phyloP scores from a whole-genome alignment of 2,113 vertebrate genomes.

The Chascanopsetta lugubris region DNA sequence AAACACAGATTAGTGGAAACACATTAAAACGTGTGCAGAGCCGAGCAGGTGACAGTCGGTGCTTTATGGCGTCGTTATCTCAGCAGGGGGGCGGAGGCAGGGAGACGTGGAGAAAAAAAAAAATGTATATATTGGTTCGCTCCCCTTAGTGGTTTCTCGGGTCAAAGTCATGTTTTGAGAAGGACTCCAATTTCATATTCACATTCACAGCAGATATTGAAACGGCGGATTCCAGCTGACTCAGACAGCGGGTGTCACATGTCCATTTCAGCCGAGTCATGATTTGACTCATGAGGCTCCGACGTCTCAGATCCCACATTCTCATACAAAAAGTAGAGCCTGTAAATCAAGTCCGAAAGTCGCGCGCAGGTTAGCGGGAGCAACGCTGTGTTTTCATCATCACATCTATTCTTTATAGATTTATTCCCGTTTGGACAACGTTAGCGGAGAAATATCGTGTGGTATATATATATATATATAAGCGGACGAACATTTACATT shows the following conservation, averaged over 20 bases:
- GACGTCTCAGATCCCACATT: constrained; percentile 1
- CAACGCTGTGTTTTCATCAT: constrained; percentile 22
- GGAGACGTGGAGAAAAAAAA: constrained; percentile 2
- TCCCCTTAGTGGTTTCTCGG: too few species aligned
- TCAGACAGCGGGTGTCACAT: constrained; percentile 6
- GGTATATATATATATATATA: too few species aligned
- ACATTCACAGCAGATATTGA: constrained; percentile 39
- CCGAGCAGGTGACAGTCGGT: constrained; percentile 6
- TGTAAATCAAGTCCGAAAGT: constrained; percentile 42
- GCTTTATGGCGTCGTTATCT: constrained; percentile 25
- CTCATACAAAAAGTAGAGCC: constrained; percentile 42
- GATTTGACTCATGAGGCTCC: constrained; percentile 25
- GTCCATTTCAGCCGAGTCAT: neutral
- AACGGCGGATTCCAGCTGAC: constrained; percentile 18
- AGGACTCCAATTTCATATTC: constrained; percentile 26
- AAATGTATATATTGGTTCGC: neutral
- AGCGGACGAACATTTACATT: constrained; percentile 44
- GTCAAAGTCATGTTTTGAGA: constrained; percentile 20
- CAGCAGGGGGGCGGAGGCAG: constrained; percentile 17
- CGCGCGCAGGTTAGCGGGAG: constrained; percentile 24
- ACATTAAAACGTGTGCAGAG: constrained; percentile 23
- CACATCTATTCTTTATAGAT: constrained; percentile 8
- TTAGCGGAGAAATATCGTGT: constrained; percentile 28
- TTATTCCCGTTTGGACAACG: constrained; percentile 8
- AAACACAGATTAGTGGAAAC: constrained; percentile 32